Percentiles rank a stretch among this genome's conserved stretches.
These are phyloP conservation scores for Noctua fimbriata DNA, from an alignment of 2,888 invertebrate genomes.

Conservation along the genomic window DNA sequence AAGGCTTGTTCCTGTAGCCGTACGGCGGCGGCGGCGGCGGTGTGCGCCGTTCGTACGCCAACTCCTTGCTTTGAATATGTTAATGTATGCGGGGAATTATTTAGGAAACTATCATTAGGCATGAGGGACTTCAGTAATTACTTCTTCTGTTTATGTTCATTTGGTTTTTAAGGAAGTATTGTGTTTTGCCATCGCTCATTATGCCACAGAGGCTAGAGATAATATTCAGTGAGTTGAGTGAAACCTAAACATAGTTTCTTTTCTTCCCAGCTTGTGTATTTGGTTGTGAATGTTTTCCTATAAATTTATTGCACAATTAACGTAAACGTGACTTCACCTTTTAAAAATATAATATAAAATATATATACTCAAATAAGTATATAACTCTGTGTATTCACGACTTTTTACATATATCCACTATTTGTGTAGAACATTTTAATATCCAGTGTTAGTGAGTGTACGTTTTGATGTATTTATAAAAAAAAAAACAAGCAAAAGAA, in stretches of 20 bases:
- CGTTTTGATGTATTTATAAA: slow-evolving; percentile 68
- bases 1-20: slow-evolving; percentile 27
- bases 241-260: background rate
- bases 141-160: background rate
- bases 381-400: slow-evolving; percentile 67
- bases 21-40: background rate
- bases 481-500: slow-evolving; percentile 60
- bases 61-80: slow-evolving; percentile 16
- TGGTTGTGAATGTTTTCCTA: slow-evolving; percentile 85
- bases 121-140: background rate
- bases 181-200: slow-evolving; percentile 45
- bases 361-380: slow-evolving; percentile 53
- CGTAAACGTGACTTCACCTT: slow-evolving; percentile 61
- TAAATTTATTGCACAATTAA: slow-evolving; percentile 71
- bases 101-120: slow-evolving; percentile 18
- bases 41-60: slow-evolving; percentile 12
- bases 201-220: slow-evolving; percentile 11
- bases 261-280: slow-evolving; percentile 75
- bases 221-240: background rate
- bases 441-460: slow-evolving; percentile 66
- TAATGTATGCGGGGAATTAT: slow-evolving; percentile 44
- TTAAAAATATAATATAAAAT: slow-evolving; percentile 50
- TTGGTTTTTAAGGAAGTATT: background rate
- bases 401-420: slow-evolving; percentile 63
- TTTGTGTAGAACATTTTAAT: slow-evolving; percentile 64